Conservation (phyloP, 2,888 invertebrate species). For the Corbicula japonica region DNA sequence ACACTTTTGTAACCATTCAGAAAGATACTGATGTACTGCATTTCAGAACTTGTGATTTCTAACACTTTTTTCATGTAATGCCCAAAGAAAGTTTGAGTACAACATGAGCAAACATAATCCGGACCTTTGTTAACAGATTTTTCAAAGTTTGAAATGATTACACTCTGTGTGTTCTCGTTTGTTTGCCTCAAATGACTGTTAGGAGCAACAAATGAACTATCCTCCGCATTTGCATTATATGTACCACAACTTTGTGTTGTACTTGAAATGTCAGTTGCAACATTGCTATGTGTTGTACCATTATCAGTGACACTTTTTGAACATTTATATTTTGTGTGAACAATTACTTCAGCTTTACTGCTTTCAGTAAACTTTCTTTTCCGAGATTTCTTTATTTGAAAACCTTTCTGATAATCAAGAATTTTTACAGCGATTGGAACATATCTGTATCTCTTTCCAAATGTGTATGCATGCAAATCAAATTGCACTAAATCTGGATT, state of each 20-base stretch:
- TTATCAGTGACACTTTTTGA: too few relatives aligned
- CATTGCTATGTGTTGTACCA: neutral
- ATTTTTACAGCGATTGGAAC: neutral
- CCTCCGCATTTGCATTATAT: neutral
- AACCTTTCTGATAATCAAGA: neutral
- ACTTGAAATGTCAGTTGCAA: neutral
- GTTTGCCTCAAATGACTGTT: conserved; percentile 10
- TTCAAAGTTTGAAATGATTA: neutral
- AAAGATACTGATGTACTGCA: too few relatives aligned
- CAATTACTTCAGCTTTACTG: too few relatives aligned
- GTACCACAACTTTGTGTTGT: neutral
- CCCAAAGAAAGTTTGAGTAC: conserved; percentile 28
- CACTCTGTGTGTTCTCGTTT: too few relatives aligned
- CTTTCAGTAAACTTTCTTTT: too few relatives aligned
- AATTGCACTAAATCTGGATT: conserved; percentile 6
- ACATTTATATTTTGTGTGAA: too few relatives aligned
- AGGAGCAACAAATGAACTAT: neutral
- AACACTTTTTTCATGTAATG: neutral
- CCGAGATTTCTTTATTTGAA: too few relatives aligned
- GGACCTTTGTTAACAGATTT: conserved; percentile 14
- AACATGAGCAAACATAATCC: conserved; percentile 34
- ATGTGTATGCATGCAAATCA: conserved; percentile 18
- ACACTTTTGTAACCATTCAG: too few relatives aligned
- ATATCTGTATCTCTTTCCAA: neutral
- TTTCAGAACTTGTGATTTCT: too few relatives aligned